Percentiles rank a stretch among this genome's conserved stretches.
Conservation (phyloP, 2,797 vertebrate genomes). For the Enteromius thamalakanensis region DNA sequence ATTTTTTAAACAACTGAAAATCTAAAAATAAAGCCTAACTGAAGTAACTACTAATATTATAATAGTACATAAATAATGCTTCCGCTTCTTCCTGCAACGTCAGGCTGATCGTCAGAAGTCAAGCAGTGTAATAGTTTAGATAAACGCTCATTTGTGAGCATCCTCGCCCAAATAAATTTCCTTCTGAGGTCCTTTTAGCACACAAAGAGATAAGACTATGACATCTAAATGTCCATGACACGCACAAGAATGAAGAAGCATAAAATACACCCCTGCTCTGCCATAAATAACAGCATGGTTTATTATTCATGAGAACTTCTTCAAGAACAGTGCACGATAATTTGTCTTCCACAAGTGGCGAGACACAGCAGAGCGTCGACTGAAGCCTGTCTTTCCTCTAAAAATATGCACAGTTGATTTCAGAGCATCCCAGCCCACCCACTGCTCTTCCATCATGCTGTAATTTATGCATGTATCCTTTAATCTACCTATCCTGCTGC, state of each 20-base stretch:
- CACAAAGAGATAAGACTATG: slow-evolving; percentile 18
- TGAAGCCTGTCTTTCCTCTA: slow-evolving; percentile 38
- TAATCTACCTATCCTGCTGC: slow-evolving; percentile 53
- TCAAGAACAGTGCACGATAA: slow-evolving; percentile 3
- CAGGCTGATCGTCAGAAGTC: not conserved
- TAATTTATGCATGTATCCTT: slow-evolving; percentile 58
- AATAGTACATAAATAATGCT: not conserved
- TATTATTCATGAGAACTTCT: slow-evolving; percentile 31
- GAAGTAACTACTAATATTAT: not conserved
- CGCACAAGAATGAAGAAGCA: slow-evolving; percentile 4
- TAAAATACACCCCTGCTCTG: not conserved
- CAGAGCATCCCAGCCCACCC: slow-evolving; percentile 54
- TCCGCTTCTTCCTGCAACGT: not conserved
- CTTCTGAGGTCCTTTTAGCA: not conserved
- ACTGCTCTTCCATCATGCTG: slow-evolving; percentile 48
- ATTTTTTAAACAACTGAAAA: not conserved
- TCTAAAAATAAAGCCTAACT: not conserved
- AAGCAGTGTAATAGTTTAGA: slow-evolving; percentile 8
- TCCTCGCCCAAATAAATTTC: not conserved
- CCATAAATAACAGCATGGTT: slow-evolving; percentile 39
- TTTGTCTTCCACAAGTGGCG: slow-evolving; percentile 32
- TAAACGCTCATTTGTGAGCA: slow-evolving; percentile 13
- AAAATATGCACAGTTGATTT: slow-evolving; percentile 49
- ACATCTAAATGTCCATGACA: slow-evolving; percentile 17
- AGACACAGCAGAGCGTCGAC: slow-evolving; percentile 4